Percentiles rank a stretch among this genome's conserved stretches.
phyloP scores from a whole-genome alignment of 1,140 invertebrate genomes.

The Lethrus apterus region DNA sequence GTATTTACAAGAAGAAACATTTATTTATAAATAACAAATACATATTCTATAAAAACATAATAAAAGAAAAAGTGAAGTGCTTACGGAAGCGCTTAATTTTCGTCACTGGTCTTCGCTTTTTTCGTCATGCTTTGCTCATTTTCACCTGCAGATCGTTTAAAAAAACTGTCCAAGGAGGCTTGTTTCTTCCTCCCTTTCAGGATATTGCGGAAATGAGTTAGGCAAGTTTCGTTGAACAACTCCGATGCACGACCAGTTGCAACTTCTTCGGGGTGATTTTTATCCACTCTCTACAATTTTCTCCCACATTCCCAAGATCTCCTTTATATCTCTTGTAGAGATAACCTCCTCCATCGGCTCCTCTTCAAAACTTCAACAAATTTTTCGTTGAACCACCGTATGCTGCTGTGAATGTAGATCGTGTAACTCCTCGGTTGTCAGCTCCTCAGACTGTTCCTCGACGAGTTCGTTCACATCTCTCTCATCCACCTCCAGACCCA shows the following conservation, averaged over 20 bases:
- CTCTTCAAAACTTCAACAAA: constrained; percentile 21
- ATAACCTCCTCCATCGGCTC: constrained; percentile 20
- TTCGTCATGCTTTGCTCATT: constrained; percentile 8
- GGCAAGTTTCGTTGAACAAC: constrained; percentile 28
- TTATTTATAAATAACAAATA: constrained; percentile 14
- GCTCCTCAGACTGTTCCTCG: constrained; percentile 28
- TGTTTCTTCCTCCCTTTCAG: constrained; percentile 30
- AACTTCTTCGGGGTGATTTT: constrained; percentile 28
- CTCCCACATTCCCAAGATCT: constrained; percentile 22
- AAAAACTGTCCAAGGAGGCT: constrained; percentile 23
- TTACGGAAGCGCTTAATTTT: constrained; percentile 18
- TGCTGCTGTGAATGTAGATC: constrained; percentile 20
- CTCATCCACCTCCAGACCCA: constrained; percentile 29
- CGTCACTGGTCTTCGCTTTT: constrained; percentile 15
- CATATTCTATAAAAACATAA: constrained; percentile 6
- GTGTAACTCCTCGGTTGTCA: constrained; percentile 25
- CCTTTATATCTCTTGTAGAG: constrained; percentile 23
- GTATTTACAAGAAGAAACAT: constrained; percentile 16
- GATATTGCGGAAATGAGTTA: constrained; percentile 29
- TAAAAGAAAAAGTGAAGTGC: neutral
- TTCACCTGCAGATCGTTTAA: constrained; percentile 15
- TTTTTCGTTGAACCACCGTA: constrained; percentile 21
- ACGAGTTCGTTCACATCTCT: constrained; percentile 28
- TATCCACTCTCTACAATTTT: constrained; percentile 19
- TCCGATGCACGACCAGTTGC: constrained; percentile 28